Conservation (phyloP, 2,888 invertebrate species). For the Lissocephala sabroskyi region DNA sequence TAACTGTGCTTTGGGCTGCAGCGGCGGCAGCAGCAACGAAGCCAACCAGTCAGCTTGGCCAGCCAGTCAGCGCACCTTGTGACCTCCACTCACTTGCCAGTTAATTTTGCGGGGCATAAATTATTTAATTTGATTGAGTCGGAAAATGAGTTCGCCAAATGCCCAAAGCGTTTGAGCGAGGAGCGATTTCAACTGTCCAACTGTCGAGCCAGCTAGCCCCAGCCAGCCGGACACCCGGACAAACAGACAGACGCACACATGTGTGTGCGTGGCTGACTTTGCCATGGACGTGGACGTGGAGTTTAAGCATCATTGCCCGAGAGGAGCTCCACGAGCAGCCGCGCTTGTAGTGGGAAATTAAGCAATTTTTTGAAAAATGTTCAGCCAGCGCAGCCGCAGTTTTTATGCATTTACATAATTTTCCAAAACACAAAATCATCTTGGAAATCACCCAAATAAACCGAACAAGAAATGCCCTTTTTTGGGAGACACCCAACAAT, state of each 20-base stretch:
- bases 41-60: too few relatives aligned
- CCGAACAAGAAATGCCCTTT: too few relatives aligned
- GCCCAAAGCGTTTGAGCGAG: slow-evolving; percentile 43
- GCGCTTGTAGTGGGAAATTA: slow-evolving; percentile 32
- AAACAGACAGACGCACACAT: too few relatives aligned
- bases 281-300: not conserved
- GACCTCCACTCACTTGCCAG: slow-evolving; percentile 59
- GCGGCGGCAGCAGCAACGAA: too few relatives aligned
- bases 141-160: slow-evolving; percentile 67
- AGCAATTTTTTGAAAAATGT: slow-evolving; percentile 43
- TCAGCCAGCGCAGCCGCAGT: not conserved
- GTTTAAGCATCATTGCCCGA: not conserved
- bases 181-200: slow-evolving; percentile 7
- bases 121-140: slow-evolving; percentile 71
- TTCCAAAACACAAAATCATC: slow-evolving; percentile 3
- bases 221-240: too few relatives aligned
- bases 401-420: slow-evolving; percentile 42
- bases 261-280: not conserved
- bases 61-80: slow-evolving; percentile 14
- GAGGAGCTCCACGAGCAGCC: too few relatives aligned
- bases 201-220: too few relatives aligned
- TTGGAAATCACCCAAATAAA: too few relatives aligned
- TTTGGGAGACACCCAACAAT: too few relatives aligned
- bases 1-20: slow-evolving; percentile 46
- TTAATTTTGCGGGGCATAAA: slow-evolving; percentile 61